A percentile compares a stretch with the other conserved stretches of the same genome.
Conservation (phyloP, 2,113 vertebrate genomes). For the Lucifuga dentata region DNA sequence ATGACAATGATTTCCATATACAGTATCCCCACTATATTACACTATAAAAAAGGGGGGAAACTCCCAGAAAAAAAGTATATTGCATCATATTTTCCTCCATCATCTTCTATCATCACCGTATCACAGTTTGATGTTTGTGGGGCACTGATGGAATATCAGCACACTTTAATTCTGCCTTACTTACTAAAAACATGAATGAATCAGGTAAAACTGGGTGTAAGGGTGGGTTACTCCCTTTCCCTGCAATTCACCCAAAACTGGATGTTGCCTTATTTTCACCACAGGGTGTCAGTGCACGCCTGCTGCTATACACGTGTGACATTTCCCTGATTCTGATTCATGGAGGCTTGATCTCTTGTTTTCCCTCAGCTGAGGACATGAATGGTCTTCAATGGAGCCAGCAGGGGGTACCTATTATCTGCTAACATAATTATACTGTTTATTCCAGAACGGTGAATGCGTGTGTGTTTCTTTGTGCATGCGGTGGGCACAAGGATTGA, state of each 20-base stretch:
- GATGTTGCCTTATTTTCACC: constrained; percentile 27
- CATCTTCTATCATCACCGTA: too few relatives aligned
- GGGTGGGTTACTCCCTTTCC: not conserved
- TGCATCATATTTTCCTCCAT: too few relatives aligned
- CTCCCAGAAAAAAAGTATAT: too few relatives aligned
- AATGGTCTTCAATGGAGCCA: constrained; percentile 34
- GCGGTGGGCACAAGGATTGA: constrained; percentile 52
- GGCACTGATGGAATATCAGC: too few relatives aligned
- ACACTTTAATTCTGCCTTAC: too few relatives aligned
- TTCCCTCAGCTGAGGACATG: constrained; percentile 40
- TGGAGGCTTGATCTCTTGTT: constrained; percentile 35
- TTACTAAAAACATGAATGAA: too few relatives aligned
- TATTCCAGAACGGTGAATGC: constrained; percentile 48
- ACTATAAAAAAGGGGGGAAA: too few relatives aligned
- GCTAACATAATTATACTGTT: constrained; percentile 63
- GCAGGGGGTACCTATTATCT: constrained; percentile 67
- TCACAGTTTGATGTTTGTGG: too few relatives aligned
- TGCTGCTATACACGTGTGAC: constrained; percentile 20
- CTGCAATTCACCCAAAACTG: accelerated
- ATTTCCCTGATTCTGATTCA: constrained; percentile 7
- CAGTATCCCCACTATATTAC: too few relatives aligned
- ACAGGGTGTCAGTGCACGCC: constrained; percentile 65
- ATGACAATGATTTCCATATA: too few relatives aligned
- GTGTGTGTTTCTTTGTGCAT: constrained; percentile 21
- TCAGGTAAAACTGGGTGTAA: too few relatives aligned